A percentile compares a stretch with the other conserved stretches of the same genome.
Evolutionary conservation across 2,797 vertebrate genomes (phyloP).

Genomic region (Tangara arthus): DNA sequence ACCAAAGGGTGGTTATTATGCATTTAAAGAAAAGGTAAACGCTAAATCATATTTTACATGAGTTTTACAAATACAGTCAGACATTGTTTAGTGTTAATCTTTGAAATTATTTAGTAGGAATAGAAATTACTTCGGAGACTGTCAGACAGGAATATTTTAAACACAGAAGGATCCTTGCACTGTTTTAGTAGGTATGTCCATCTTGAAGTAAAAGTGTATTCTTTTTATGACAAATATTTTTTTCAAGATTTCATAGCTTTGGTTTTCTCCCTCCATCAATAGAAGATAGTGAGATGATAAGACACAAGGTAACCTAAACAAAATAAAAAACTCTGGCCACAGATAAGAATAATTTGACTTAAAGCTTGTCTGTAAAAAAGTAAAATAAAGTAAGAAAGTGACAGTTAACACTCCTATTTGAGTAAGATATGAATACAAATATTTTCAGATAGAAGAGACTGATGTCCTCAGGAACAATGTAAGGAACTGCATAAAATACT

Average conservation of each 20-base stretch:
- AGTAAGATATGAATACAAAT: neutral
- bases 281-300: neutral
- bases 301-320: neutral
- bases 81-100: neutral
- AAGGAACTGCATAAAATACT: neutral
- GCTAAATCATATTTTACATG: neutral
- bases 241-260: neutral
- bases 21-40: neutral
- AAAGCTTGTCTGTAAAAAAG: neutral
- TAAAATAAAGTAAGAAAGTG: neutral
- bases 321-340: neutral
- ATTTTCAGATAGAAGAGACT: neutral
- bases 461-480: neutral
- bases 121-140: neutral
- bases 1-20: neutral
- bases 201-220: neutral
- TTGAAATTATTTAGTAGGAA: neutral
- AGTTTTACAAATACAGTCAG: neutral
- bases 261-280: neutral
- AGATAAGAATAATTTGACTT: neutral
- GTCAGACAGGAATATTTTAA: neutral
- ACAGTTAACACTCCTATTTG: neutral
- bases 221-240: neutral
- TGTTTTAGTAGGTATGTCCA: neutral
- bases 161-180: neutral